Percentiles rank a stretch among this genome's conserved stretches.
Evolutionary conservation across 2,113 vertebrate genomes (phyloP).

Genomic region (Pollimyrus isidori): DNA sequence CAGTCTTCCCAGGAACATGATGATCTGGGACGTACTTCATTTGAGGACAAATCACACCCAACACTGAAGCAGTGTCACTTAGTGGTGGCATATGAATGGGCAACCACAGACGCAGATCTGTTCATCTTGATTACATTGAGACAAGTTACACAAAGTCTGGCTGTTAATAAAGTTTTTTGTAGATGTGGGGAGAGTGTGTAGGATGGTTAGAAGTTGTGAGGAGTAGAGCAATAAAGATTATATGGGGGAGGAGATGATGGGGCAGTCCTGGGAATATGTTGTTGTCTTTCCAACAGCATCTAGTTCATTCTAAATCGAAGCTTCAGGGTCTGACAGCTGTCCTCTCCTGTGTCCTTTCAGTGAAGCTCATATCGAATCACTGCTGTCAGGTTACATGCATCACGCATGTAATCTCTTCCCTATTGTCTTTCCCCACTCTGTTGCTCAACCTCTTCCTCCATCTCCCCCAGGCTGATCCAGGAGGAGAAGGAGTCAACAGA

Average conservation of each 20-base stretch:
- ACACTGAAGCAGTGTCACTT: background rate
- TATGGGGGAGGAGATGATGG: background rate
- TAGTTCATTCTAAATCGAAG: background rate
- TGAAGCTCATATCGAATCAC: background rate
- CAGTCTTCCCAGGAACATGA: background rate
- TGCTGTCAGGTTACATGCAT: background rate
- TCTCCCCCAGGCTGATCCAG: slow-evolving; percentile 77
- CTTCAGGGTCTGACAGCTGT: background rate
- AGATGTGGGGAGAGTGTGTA: background rate
- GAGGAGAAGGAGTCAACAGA: slow-evolving; percentile 98
- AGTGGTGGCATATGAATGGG: background rate
- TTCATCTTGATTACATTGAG: background rate
- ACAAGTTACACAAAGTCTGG: background rate
- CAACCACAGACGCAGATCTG: background rate
- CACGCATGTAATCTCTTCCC: background rate
- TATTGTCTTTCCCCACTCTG: background rate
- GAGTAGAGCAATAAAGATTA: background rate
- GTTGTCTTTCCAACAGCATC: background rate
- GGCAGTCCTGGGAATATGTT: background rate
- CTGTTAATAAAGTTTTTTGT: background rate
- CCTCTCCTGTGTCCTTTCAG: background rate
- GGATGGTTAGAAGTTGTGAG: background rate
- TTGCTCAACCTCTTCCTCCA: background rate
- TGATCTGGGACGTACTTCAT: no score
- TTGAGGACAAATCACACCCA: background rate